Percentiles rank a stretch among this genome's conserved stretches.
phyloP scores from a whole-genome alignment of 2,888 invertebrate species.

The Stenodera caucasica region DNA sequence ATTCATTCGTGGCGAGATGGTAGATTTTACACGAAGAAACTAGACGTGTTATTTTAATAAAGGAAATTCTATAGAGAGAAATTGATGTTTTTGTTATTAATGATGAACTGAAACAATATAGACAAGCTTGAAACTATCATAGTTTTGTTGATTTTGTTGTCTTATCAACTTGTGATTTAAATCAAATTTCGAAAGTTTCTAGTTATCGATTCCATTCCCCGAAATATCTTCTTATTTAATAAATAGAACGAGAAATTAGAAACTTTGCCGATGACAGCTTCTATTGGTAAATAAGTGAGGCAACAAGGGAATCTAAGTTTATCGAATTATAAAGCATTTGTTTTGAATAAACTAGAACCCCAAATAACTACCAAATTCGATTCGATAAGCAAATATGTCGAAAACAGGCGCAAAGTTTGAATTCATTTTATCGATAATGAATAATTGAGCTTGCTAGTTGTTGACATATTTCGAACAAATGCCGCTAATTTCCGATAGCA shows the following conservation, averaged over 20 bases:
- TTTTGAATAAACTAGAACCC: neutral
- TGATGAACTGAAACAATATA: too few species aligned
- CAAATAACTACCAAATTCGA: neutral
- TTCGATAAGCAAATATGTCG: neutral
- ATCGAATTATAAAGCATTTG: neutral
- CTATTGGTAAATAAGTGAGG: neutral
- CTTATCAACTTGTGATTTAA: too few species aligned
- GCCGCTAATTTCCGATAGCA: too few species aligned
- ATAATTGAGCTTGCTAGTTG: neutral
- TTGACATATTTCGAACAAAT: neutral
- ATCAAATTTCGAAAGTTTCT: neutral
- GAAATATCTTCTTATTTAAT: too few species aligned
- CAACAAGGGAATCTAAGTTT: neutral
- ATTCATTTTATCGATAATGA: neutral
- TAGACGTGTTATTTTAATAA: neutral
- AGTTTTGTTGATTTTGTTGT: neutral
- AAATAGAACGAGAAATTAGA: neutral
- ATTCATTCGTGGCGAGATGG: neutral
- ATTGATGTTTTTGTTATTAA: too few species aligned
- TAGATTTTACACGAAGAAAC: neutral
- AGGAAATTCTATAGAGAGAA: too few species aligned
- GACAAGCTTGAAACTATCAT: too few species aligned
- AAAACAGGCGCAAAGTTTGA: neutral
- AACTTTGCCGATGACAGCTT: neutral
- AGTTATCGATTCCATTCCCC: too few species aligned